Evolutionary conservation across 2,888 invertebrate species (phyloP), one percentile per base, ranked within the genome.

Genomic region (Bhutanitis thaidina): DNA sequence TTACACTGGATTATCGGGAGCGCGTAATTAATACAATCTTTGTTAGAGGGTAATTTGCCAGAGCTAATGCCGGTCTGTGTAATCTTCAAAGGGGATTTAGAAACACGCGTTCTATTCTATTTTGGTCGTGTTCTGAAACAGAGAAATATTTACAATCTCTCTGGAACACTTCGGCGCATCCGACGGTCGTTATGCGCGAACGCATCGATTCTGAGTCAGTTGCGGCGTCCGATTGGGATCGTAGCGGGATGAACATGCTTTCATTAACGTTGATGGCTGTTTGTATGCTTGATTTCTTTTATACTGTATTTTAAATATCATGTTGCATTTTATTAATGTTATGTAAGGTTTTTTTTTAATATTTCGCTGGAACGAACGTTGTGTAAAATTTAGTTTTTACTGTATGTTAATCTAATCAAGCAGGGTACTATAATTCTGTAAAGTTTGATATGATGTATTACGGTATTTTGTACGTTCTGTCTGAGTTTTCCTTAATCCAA

Each of bases 21-120:
- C 85, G 80, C 80, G 87, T 89, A 89, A 89, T 89, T 89, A 89
- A 89, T 89, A 88, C 89, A 88, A 89, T 89, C 89, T 87, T 88
- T 88, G 88, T 87, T 86, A 85, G 83, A 86, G 84, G 80, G 86
- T 89, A 89, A 89, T 89, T 89, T 87, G 89, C 89, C 87, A 89
- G 89, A 85, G 84, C 88, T 88, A 88, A 88, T 87, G 81, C 85
- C 75, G 75, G 87, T 80, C 77, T 86, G 85, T 86, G 82, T 88
- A 89, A 89, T 89, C 89, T 89, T 89, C 89, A 89, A 89, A 89
- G 89, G 82, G 80, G 88, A 88, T 88, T 88, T 88, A 86, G 88
- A 80, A 88, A 89, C 89, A 87, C 81, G 85, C 88, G 88, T 87
- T 80, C 88, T 87, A 78, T 79, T 87, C 88, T 89, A 89, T 89